A percentile compares a stretch with the other conserved stretches of the same genome.
Evolutionary conservation across 2,888 invertebrate species (phyloP).

Genomic region (Parnassius orleans): DNA sequence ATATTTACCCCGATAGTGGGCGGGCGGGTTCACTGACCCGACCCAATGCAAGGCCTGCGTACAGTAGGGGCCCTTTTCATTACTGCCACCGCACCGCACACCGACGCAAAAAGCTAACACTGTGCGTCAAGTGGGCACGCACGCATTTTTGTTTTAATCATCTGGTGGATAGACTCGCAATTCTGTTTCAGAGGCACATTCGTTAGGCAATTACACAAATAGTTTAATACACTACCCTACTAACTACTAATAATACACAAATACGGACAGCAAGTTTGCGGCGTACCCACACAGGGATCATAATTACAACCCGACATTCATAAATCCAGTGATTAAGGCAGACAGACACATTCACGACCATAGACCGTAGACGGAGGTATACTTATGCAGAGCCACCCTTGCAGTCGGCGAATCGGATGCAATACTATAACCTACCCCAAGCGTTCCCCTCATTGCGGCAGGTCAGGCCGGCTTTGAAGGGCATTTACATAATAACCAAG

Average conservation of each 20-base stretch:
- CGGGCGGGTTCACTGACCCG: conserved; percentile 78
- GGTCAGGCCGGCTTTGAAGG: conserved; percentile 68
- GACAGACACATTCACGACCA: conserved; percentile 64
- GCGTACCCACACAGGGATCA: conserved; percentile 34
- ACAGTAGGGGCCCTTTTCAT: conserved; percentile 72
- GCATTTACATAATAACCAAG: conserved; percentile 67
- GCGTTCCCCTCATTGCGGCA: conserved; percentile 69
- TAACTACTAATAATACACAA: conserved; percentile 10
- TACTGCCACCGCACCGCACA: conserved; percentile 67
- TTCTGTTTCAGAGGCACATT: conserved; percentile 34
- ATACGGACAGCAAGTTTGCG: conserved; percentile 11
- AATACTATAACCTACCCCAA: conserved; percentile 76
- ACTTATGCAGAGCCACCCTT: conserved; percentile 72
- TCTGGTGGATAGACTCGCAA: conserved; percentile 36
- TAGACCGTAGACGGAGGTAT: conserved; percentile 57
- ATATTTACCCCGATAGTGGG: conserved; percentile 80
- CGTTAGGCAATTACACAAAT: conserved; percentile 16
- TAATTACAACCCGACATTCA: conserved; percentile 67
- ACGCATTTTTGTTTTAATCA: conserved; percentile 47
- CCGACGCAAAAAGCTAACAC: conserved; percentile 71
- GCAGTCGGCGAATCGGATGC: conserved; percentile 70
- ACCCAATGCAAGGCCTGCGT: conserved; percentile 77
- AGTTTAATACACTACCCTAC: conserved; percentile 17
- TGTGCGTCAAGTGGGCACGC: conserved; percentile 72
- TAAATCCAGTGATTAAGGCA: conserved; percentile 62